Evolutionary conservation across 2,888 invertebrate genomes (phyloP).

Genomic region (Ariolimax columbianus): DNA sequence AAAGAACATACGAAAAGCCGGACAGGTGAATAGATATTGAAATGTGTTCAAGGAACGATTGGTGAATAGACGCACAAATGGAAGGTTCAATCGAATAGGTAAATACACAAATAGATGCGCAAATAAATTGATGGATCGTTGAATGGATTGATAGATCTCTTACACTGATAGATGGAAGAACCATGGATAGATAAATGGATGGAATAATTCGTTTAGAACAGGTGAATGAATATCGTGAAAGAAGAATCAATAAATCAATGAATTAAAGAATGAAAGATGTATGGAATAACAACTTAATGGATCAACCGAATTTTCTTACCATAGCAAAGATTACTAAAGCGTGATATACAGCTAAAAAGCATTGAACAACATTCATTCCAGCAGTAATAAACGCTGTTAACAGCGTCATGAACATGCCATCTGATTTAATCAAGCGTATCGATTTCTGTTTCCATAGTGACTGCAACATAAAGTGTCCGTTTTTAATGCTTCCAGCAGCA

Average conservation of each 20-base stretch:
- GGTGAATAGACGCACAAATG: neutral
- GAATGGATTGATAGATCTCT: constrained; percentile 1
- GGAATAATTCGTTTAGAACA: no score
- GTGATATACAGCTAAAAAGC: neutral
- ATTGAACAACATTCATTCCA: no score
- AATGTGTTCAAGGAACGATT: neutral
- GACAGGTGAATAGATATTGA: neutral
- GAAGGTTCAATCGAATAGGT: neutral
- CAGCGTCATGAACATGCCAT: neutral
- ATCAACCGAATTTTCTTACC: neutral
- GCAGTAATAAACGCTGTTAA: no score
- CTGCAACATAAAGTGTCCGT: neutral
- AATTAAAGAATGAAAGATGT: no score
- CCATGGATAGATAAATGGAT: constrained; percentile 9
- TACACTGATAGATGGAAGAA: no score
- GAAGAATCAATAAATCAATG: no score
- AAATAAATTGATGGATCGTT: neutral
- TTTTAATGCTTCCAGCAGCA: constrained; percentile 7
- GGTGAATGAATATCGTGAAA: no score
- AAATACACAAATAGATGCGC: neutral
- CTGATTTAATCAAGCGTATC: constrained; percentile 15
- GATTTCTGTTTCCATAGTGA: constrained; percentile 18
- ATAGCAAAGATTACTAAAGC: neutral
- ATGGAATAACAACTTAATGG: no score
- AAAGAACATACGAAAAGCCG: neutral